phyloP scores from a whole-genome alignment of 2,888 invertebrate species.

The Drosophila pseudotalamancana region DNA sequence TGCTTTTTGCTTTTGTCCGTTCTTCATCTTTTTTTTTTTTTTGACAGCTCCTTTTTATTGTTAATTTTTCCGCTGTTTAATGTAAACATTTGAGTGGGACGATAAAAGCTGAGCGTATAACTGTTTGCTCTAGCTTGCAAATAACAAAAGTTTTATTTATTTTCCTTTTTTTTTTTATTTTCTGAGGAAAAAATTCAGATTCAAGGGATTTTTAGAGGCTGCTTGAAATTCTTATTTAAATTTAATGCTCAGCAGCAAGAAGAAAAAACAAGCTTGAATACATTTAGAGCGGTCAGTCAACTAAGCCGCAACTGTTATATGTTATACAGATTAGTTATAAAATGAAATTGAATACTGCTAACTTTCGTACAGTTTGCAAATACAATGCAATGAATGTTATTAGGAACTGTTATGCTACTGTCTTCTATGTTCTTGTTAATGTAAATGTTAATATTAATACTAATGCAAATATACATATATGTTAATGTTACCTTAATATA shows the following conservation, averaged over 20 bases:
- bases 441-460: too few species aligned
- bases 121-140: constrained; percentile 13
- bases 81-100: constrained; percentile 29
- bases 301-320: not conserved
- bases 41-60: constrained; percentile 1
- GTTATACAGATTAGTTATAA: too few species aligned
- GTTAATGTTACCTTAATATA: too few species aligned
- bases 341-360: not conserved
- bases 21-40: too few species aligned
- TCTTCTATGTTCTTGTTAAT: too few species aligned
- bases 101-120: constrained; percentile 31
- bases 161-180: not conserved
- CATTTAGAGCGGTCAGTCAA: not conserved
- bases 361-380: too few species aligned
- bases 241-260: too few species aligned
- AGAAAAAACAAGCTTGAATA: too few species aligned
- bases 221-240: not conserved
- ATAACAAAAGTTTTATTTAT: not conserved
- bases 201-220: not conserved
- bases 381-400: too few species aligned
- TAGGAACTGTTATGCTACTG: too few species aligned
- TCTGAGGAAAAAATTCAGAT: not conserved
- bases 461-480: too few species aligned
- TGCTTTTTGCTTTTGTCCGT: not conserved
- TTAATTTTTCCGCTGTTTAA: constrained; percentile 18